These are phyloP conservation scores for Helostoma temminkii DNA, from an alignment of 2,797 vertebrate species.

Conservation along the genomic window DNA sequence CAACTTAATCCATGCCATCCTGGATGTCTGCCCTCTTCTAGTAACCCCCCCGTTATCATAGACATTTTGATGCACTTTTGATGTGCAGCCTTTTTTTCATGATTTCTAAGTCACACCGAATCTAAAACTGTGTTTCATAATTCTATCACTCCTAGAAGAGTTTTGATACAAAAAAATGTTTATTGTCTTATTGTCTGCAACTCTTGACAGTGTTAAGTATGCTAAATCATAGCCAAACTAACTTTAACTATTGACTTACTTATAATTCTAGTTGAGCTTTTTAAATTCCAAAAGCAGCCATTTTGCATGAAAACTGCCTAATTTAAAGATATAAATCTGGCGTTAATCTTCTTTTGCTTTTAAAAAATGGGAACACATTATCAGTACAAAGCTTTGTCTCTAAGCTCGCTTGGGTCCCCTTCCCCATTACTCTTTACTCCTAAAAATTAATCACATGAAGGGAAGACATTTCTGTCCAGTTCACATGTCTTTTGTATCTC, in stretches of 20 bases:
- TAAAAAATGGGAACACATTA: not conserved
- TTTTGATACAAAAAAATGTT: not conserved
- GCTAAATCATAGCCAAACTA: not conserved
- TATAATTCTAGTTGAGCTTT: not conserved
- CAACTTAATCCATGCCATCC: not conserved
- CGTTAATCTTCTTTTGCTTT: not conserved
- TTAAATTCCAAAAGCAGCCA: not conserved
- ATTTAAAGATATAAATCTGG: not conserved
- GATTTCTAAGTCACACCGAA: too few relatives aligned
- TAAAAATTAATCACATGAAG: not conserved
- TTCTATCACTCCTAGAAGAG: not conserved
- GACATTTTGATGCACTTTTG: too few relatives aligned
- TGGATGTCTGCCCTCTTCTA: not conserved
- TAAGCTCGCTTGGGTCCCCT: not conserved
- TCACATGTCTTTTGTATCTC: not conserved
- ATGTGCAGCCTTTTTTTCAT: too few relatives aligned
- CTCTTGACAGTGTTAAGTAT: not conserved
- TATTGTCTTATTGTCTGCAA: too few relatives aligned
- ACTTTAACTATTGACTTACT: not conserved
- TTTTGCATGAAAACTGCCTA: not conserved
- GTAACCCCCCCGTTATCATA: too few relatives aligned
- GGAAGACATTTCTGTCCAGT: not conserved
- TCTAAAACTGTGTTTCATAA: not conserved
- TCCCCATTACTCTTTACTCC: not conserved
- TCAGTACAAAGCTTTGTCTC: not conserved